phyloP scores from a whole-genome alignment of 2,888 invertebrate species.

The Tipula unca region DNA sequence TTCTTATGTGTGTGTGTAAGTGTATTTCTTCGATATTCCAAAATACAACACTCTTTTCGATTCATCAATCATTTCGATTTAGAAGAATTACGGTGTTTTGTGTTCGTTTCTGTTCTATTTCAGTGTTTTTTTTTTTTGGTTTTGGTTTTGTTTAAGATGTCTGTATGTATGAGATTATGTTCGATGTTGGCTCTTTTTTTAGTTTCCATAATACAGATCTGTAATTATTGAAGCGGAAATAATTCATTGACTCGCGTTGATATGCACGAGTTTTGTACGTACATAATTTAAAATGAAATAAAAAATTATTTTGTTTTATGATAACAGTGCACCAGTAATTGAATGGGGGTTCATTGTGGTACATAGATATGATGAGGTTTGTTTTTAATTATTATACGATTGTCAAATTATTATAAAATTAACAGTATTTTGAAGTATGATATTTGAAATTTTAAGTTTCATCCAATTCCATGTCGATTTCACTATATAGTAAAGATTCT shows the following conservation, averaged over 20 bases:
- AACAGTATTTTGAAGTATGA: too few relatives aligned
- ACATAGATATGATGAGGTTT: not conserved
- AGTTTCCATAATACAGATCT: not conserved
- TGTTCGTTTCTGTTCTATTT: not conserved
- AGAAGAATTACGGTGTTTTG: not conserved
- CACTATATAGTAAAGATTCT: too few relatives aligned
- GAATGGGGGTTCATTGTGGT: not conserved
- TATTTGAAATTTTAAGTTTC: too few relatives aligned
- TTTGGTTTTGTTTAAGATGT: not conserved
- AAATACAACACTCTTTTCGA: not conserved
- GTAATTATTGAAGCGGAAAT: not conserved
- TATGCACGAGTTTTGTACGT: not conserved
- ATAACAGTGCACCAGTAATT: not conserved
- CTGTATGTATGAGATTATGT: not conserved
- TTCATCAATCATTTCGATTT: constrained; percentile 14
- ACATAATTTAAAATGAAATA: not conserved
- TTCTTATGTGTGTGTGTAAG: not conserved
- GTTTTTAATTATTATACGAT: too few relatives aligned
- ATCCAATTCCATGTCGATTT: too few relatives aligned
- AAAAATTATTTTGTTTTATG: not conserved
- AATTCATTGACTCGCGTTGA: not conserved
- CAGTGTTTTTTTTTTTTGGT: not conserved
- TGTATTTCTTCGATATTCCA: not conserved
- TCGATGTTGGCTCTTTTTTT: not conserved
- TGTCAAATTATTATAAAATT: too few relatives aligned